Conservation (phyloP, 2,113 vertebrate species). For the Peromyscus maniculatus region DNA sequence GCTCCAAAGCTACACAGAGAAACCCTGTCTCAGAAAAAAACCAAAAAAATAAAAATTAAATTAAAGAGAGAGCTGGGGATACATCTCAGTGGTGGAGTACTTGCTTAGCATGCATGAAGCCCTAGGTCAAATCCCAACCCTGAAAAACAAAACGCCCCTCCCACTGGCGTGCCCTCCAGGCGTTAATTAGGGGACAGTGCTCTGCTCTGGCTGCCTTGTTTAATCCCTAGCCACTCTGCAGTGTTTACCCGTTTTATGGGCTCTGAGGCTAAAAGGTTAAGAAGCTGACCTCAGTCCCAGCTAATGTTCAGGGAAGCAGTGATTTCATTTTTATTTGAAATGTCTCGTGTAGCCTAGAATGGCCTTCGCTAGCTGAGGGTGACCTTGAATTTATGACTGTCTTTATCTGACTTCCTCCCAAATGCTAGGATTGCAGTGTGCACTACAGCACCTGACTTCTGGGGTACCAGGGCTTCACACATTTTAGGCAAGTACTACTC, state of each 20-base stretch:
- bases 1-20: too few relatives aligned
- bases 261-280: conserved; percentile 17
- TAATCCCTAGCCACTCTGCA: neutral
- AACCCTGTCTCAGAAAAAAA: too few relatives aligned
- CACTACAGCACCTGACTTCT: too few relatives aligned
- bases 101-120: neutral
- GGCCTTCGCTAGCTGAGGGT: neutral
- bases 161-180: neutral
- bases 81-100: neutral
- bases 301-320: neutral
- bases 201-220: neutral
- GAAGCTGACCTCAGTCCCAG: neutral
- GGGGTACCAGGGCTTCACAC: neutral
- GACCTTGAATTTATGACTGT: neutral
- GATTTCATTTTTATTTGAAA: conserved; percentile 5
- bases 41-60: too few relatives aligned
- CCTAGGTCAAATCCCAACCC: neutral
- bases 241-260: neutral
- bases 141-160: neutral
- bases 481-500: neutral
- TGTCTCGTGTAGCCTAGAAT: neutral
- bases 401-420: neutral
- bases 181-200: neutral
- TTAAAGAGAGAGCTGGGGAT: neutral
- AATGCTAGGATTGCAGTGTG: neutral